Percentiles rank a stretch among this genome's conserved stretches.
Conservation (phyloP, 2,888 invertebrate genomes). For the Brenthis hecate region DNA sequence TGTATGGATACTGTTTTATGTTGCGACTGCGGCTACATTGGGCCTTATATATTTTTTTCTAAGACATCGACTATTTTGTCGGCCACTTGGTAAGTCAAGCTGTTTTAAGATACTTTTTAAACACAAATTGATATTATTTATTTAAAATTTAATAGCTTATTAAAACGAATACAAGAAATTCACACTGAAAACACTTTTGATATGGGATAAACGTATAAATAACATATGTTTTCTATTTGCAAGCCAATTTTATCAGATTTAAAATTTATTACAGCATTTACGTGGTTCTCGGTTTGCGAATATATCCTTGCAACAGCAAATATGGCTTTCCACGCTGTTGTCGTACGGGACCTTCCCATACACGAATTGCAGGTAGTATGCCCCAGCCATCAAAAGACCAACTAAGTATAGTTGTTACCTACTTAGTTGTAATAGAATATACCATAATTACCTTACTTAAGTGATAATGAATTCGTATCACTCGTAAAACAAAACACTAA, state of each 20-base stretch:
- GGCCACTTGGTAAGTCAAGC: slow-evolving; percentile 89
- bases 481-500: slow-evolving; percentile 13
- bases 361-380: slow-evolving; percentile 89
- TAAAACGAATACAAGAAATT: background rate
- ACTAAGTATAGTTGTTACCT: slow-evolving; percentile 48
- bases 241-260: background rate
- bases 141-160: background rate
- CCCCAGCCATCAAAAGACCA: slow-evolving; percentile 74
- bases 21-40: slow-evolving; percentile 89
- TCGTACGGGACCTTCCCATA: slow-evolving; percentile 92
- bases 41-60: slow-evolving; percentile 94
- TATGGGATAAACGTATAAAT: too few species aligned
- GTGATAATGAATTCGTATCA: slow-evolving; percentile 6
- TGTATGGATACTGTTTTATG: slow-evolving; percentile 85
- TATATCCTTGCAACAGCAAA: slow-evolving; percentile 95
- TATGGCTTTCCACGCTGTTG: slow-evolving; percentile 95
- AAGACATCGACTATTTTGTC: slow-evolving; percentile 93
- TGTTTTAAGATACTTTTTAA: background rate
- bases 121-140: background rate
- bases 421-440: slow-evolving; percentile 2
- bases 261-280: slow-evolving; percentile 88
- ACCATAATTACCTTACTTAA: background rate
- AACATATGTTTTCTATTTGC: background rate
- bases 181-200: too few species aligned
- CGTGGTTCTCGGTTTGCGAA: slow-evolving; percentile 96